Conservation (phyloP, 1,140 invertebrate genomes). For the Zophobas morio region DNA sequence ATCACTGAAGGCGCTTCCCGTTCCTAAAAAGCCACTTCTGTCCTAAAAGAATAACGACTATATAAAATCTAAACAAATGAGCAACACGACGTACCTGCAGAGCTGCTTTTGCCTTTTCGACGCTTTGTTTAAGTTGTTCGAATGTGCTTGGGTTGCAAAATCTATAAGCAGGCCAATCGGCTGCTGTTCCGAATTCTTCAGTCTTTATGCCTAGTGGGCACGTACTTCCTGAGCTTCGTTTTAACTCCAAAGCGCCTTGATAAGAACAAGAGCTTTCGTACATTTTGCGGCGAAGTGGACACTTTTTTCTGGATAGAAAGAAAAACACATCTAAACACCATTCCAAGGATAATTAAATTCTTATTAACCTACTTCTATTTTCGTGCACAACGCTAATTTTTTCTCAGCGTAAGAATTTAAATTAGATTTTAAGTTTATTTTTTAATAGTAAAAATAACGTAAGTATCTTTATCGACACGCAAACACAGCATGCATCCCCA, state of each 20-base stretch:
- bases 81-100: constrained; percentile 70
- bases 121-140: constrained; percentile 89
- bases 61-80: constrained; percentile 13
- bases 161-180: constrained; percentile 81
- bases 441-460: neutral
- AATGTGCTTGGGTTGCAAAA: constrained; percentile 85
- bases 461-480: neutral
- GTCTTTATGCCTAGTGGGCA: constrained; percentile 70
- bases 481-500: constrained; percentile 3
- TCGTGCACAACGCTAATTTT: neutral
- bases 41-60: constrained; percentile 60
- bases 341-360: constrained; percentile 40
- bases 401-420: neutral
- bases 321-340: constrained; percentile 9
- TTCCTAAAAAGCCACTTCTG: constrained; percentile 67
- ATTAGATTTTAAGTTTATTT: constrained; percentile 9
- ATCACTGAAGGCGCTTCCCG: constrained; percentile 73
- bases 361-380: neutral
- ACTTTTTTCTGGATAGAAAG: constrained; percentile 64
- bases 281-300: constrained; percentile 72
- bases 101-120: constrained; percentile 90
- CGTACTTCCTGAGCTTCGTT: constrained; percentile 74
- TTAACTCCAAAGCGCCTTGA: constrained; percentile 85
- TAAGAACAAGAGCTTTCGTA: constrained; percentile 93
- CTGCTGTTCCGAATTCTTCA: constrained; percentile 73